A percentile compares a stretch with the other conserved stretches of the same genome.
Conservation (phyloP, 1,140 invertebrate species). For the Drosophila trapezifrons region DNA sequence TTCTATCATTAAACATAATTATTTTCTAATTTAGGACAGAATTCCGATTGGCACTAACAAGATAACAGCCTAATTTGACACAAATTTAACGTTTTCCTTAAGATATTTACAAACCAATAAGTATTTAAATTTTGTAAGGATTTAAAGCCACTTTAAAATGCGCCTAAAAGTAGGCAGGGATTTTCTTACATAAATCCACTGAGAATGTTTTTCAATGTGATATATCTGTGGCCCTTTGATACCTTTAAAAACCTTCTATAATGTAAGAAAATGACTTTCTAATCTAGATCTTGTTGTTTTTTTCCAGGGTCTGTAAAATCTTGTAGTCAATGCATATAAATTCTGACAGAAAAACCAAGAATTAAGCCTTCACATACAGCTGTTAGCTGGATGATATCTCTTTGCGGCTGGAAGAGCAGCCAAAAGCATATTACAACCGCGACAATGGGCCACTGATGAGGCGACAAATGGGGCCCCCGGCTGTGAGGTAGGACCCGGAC, state of each 20-base stretch:
- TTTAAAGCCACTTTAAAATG: background rate
- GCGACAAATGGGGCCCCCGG: slow-evolving; percentile 17
- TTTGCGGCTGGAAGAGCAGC: background rate
- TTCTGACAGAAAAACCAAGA: too few relatives aligned
- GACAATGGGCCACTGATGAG: slow-evolving; percentile 24
- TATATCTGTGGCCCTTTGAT: background rate
- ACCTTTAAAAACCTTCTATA: background rate
- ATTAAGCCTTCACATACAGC: background rate
- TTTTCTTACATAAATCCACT: background rate
- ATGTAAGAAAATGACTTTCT: background rate
- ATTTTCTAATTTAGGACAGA: too few relatives aligned
- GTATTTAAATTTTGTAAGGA: too few relatives aligned
- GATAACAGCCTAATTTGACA: too few relatives aligned
- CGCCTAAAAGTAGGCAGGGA: background rate
- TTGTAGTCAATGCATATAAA: too few relatives aligned
- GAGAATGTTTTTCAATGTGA: background rate
- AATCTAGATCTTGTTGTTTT: background rate
- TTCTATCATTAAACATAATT: too few relatives aligned
- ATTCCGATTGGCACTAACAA: too few relatives aligned
- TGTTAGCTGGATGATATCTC: background rate
- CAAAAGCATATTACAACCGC: slow-evolving; percentile 22
- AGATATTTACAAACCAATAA: too few relatives aligned
- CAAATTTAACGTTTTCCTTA: too few relatives aligned
- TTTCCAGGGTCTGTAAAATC: background rate
- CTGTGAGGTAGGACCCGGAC: slow-evolving; percentile 35